phyloP scores from a whole-genome alignment of 2,797 vertebrate species.

The Molossus molossus region DNA sequence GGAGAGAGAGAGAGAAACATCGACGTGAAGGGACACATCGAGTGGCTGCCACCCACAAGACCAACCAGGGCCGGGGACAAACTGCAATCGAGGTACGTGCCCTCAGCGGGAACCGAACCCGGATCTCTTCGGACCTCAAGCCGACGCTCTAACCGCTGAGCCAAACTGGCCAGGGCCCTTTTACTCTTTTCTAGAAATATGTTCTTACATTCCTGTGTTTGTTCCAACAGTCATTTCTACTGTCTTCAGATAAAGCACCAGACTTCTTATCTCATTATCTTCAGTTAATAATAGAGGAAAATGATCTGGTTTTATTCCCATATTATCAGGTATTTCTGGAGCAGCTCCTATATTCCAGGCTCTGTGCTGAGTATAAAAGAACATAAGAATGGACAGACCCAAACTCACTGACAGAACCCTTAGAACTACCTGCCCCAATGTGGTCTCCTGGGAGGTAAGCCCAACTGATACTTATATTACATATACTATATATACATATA shows the following conservation, averaged over 20 bases:
- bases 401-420: background rate
- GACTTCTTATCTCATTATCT: background rate
- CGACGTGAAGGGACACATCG: no score
- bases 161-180: no score
- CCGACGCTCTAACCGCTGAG: no score
- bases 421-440: accelerated
- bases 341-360: background rate
- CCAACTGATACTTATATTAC: background rate
- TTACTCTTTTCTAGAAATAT: background rate
- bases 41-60: no score
- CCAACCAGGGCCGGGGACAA: no score
- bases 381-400: background rate
- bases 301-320: background rate
- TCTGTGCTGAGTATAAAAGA: background rate
- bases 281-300: background rate
- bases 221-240: background rate
- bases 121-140: no score
- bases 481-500: background rate
- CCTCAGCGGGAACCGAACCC: no score
- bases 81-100: no score
- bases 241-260: background rate
- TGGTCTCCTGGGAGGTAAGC: background rate
- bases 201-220: background rate
- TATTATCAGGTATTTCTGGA: background rate
- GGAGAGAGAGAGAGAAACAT: no score